Evolutionary conservation across 2,888 invertebrate genomes (phyloP).

Genomic region (Nebria brevicollis): DNA sequence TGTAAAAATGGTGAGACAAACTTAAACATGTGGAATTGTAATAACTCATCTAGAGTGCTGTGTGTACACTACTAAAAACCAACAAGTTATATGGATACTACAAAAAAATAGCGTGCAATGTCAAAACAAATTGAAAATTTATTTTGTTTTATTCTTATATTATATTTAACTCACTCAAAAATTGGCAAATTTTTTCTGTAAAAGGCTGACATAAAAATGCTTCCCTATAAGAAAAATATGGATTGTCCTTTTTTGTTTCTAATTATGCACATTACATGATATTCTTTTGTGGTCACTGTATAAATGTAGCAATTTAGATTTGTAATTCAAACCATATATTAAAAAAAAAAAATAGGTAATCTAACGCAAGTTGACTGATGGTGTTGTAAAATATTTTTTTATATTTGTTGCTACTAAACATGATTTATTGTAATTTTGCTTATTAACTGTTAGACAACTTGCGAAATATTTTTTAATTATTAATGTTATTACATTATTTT

Average conservation of each 20-base stretch:
- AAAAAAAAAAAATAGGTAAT: slow-evolving; percentile 13
- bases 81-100: not conserved
- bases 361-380: slow-evolving; percentile 22
- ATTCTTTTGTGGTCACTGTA: not conserved
- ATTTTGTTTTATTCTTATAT: not conserved
- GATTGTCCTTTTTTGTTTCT: not conserved
- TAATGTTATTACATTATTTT: not conserved
- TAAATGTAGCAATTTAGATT: slow-evolving; percentile 36
- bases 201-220: not conserved
- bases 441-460: not conserved
- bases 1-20: slow-evolving; percentile 8
- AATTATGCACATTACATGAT: not conserved
- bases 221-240: not conserved
- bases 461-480: not conserved
- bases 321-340: slow-evolving; percentile 26
- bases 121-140: not conserved
- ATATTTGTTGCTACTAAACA: not conserved
- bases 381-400: not conserved
- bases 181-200: too few relatives aligned
- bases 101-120: not conserved
- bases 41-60: slow-evolving; percentile 40
- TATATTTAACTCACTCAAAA: too few relatives aligned
- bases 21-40: slow-evolving; percentile 6
- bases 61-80: slow-evolving; percentile 26
- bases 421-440: not conserved